Evolutionary conservation across 2,797 vertebrate genomes (phyloP), one percentile per base, ranked within the genome.

Genomic region (Xenops minutus): DNA sequence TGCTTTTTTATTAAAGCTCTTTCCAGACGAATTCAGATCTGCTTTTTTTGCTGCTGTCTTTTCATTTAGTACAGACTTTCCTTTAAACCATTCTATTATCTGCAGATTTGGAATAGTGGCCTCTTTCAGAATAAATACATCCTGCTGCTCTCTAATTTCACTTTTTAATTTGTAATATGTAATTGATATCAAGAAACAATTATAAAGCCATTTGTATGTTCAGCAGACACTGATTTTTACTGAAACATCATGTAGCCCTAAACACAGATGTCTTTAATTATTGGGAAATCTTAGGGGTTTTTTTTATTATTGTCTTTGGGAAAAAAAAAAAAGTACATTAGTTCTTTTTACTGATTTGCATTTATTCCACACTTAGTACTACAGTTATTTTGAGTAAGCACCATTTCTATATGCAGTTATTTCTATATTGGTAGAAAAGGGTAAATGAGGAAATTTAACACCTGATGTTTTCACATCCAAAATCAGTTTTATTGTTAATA

Each of bases 401-500:
- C 0, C 59, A 48, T 90, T 82, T 92, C 88, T 56, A 46, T 59
- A 32, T 49, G 39, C 44, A 66, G 18, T 17, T 49, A 49, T 88
- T 93, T 78, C 48, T 91, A 6, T 67, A 72, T 17, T 18, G 12
- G 7, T 54, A 86, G 44, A 55, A 78, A 69, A 73, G 48, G 10
- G 13, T 58, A 85, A 71, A 78, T 41, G 26, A 82, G 27, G 43
- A 71, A 72, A 85, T 85, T 15, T 72, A 84, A 48, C 46, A 81
- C 30, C 16, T 39, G 8, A 27, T 71, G 9, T 78, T 92, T 93
- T 88, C 76, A 69, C 46, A 79, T 73, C 15, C 41, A 49, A 85
- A 96, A 90, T 73, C 79, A 36, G 21, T 39, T 87, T 96, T 74
- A 68, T 56, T 92, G 20, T 92, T 84, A 78, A 74, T 83, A 68